These are phyloP conservation scores for Siderastrea radians DNA, from an alignment of 92 coral and sea anemone genomes.

Conservation along the genomic window DNA sequence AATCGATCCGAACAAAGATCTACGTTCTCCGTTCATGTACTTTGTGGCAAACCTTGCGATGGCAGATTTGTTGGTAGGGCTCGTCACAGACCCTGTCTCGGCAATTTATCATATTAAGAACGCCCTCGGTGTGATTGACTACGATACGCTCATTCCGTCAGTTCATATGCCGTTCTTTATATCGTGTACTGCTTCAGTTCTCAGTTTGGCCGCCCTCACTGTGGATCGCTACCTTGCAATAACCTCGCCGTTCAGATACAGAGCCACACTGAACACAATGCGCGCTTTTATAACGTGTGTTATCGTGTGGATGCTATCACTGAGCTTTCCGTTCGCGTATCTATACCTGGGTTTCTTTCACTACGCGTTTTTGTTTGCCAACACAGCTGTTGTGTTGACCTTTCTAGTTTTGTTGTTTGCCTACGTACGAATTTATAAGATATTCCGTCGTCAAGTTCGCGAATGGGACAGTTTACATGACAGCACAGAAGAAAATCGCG, in stretches of 20 bases:
- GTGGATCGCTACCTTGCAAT: constrained; percentile 93
- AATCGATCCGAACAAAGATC: constrained; percentile 85
- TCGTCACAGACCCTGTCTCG: constrained; percentile 94
- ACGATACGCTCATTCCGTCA: constrained; percentile 62
- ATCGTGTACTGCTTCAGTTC: constrained; percentile 92
- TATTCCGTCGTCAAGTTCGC: constrained; percentile 80
- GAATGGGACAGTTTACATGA: constrained; percentile 85
- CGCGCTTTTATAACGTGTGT: constrained; percentile 78
- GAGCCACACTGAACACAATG: constrained; percentile 66
- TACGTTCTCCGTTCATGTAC: constrained; percentile 82
- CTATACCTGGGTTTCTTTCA: constrained; percentile 85
- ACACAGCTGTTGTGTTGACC: constrained; percentile 86
- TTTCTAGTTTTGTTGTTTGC: constrained; percentile 82
- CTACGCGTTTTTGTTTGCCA: constrained; percentile 91
- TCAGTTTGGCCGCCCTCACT: constrained; percentile 90
- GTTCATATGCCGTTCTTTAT: constrained; percentile 97
- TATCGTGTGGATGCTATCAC: constrained; percentile 81
- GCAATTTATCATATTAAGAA: constrained; percentile 81
- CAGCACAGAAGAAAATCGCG: constrained; percentile 74
- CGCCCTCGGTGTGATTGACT: constrained; percentile 76
- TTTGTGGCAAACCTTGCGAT: constrained; percentile 86
- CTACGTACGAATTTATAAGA: constrained; percentile 82
- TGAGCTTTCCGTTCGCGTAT: constrained; percentile 88
- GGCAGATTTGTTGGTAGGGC: constrained; percentile 89
- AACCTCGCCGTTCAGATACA: constrained; percentile 80